These are phyloP conservation scores for Hydrotaea cyrtoneurina DNA, from an alignment of 2,888 invertebrate genomes.

Conservation along the genomic window DNA sequence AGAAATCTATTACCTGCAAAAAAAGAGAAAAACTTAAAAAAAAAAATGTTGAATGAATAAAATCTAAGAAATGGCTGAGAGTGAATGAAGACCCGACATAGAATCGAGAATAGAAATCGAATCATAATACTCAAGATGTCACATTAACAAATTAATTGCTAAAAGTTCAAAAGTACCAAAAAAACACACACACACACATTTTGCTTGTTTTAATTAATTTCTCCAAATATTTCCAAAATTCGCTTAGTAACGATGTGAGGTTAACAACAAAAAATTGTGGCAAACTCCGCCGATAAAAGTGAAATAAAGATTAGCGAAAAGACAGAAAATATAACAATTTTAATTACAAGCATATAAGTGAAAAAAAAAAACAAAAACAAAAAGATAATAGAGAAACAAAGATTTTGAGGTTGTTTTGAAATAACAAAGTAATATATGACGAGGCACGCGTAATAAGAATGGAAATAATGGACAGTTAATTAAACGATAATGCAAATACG, in stretches of 20 bases:
- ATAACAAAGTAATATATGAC: background rate
- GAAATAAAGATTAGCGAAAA: background rate
- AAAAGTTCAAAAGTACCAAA: slow-evolving; percentile 8
- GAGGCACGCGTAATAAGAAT: background rate
- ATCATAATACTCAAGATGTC: slow-evolving; percentile 17
- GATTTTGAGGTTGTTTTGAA: background rate
- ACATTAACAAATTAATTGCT: slow-evolving; percentile 39
- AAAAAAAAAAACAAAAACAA: slow-evolving; percentile 48
- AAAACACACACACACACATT: too few species aligned
- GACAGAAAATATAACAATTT: slow-evolving; percentile 11
- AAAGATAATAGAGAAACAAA: slow-evolving; percentile 27
- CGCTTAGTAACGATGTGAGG: background rate
- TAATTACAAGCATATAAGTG: slow-evolving; percentile 28
- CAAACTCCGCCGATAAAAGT: background rate
- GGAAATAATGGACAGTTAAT: background rate
- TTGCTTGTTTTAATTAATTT: slow-evolving; percentile 58
- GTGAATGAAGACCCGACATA: too few species aligned
- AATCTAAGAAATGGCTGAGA: too few species aligned
- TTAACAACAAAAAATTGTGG: too few species aligned
- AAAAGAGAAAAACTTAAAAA: too few species aligned
- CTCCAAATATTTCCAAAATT: slow-evolving; percentile 8
- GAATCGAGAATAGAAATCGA: background rate
- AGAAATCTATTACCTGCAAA: too few species aligned
- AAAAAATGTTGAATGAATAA: too few species aligned
- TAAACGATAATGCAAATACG: too few species aligned